Base-by-base conservation (phyloP, 1,140 invertebrate species). In the Drosophila suzukii region DNA sequence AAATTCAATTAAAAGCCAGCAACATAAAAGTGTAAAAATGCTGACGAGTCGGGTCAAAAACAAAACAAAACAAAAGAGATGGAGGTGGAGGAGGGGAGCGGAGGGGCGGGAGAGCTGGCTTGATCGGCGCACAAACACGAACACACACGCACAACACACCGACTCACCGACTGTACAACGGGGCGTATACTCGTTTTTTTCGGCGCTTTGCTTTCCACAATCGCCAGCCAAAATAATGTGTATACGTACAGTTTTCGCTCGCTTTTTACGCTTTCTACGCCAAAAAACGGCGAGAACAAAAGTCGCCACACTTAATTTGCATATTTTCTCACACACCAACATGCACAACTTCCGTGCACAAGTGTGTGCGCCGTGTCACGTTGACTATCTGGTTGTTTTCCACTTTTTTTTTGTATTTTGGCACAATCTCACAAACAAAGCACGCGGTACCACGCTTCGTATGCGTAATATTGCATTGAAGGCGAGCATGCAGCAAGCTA, bases 251-350 rank as follows among this genome's bases (percentile, higher is more conserved):
- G 56, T 63, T 72, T 70, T 67, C 73, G 72, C 60, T 81, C 62
- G 63, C 67, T 78, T 71, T 77, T 88, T 79, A 81, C 84, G 80
- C 84, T 88, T 88, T 88, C 84, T 86, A 86, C 81, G 68, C 73
- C 56, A 84, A 53, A 76, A 82, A 75, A 58, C 63, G 36, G 65
- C 58, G 51, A 55, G 51, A 63, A 74, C 67, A 83, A 83, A 84
- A 83, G 81, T 84, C 81, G 81, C 83, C 79, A 77, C 84, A 83
- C 84, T 80, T 88, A 83, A 89, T 89, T 89, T 89, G 84, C 84
- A 89, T 89, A 89, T 84, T 84, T 89, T 83, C 78, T 62, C 63
- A 79, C 75, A 86, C 76, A 53, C 76, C 61, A 62, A 13, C 36
- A 66, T 66, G 56, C 44, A 79, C 74, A 73, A 76, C 65, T 66